Evolutionary conservation across 2,888 invertebrate species (phyloP).

Genomic region (Vandiemenella viatica): DNA sequence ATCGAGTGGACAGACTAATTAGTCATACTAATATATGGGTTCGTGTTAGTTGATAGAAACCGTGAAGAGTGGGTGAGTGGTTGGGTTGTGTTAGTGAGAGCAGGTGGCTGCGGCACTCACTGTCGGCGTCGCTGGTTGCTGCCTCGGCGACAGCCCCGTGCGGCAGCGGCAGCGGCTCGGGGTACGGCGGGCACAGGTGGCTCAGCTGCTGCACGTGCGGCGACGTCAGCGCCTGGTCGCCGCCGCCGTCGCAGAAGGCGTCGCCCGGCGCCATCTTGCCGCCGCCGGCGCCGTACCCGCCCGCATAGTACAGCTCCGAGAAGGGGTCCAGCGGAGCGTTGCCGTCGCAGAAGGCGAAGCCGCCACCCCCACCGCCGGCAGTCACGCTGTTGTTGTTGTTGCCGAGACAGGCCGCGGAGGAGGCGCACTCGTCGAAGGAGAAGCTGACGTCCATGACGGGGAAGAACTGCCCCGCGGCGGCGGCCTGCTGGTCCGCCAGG

Average conservation of each 20-base stretch:
- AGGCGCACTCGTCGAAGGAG: neutral
- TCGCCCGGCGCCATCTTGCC: neutral
- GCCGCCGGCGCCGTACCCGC: neutral
- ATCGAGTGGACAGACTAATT: no score
- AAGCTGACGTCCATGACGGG: neutral
- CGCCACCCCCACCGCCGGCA: neutral
- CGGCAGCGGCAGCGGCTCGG: conserved; percentile 9
- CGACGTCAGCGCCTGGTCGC: conserved; percentile 15
- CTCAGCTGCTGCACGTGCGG: conserved; percentile 27
- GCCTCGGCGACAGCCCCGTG: neutral
- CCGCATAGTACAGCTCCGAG: neutral
- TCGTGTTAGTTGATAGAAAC: no score
- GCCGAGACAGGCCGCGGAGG: no score
- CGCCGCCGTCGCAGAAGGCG: neutral
- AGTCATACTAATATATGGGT: no score
- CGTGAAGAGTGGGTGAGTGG: no score
- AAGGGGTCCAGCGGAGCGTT: neutral
- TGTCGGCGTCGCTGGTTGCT: neutral
- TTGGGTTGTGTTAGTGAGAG: no score
- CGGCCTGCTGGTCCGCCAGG: neutral
- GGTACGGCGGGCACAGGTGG: conserved; percentile 26
- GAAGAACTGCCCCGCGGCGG: neutral
- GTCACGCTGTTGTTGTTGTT: no score
- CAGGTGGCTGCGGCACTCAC: neutral
- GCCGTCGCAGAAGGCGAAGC: neutral